Evolutionary conservation across 2,797 vertebrate genomes (phyloP), one percentile per base, ranked within the genome.

Genomic region (Parauchenoglanis punctatus): DNA sequence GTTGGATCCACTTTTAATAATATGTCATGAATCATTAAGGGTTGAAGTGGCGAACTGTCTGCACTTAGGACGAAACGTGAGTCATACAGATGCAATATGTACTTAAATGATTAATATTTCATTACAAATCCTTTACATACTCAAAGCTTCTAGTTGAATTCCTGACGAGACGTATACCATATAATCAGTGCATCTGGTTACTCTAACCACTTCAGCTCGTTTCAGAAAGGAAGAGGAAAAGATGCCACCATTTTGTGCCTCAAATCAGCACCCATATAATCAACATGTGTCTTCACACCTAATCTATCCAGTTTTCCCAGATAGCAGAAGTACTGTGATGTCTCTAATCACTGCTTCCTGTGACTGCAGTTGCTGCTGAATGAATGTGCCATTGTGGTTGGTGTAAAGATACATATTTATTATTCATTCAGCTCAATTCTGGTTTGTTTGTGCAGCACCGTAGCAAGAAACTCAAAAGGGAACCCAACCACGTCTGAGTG

Each of bases 1-100:
- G 54, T 77, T 77, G 75, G 28, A 59, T 59, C 28, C 4, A 56
- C n/a, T 35, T 78, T 78, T 78, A 78, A 56, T 58, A 40, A 40
- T 23, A 59, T 7, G 4, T 58, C 54, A 80, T 59, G 77, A 35
- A 59, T 59, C 31, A 31, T 3, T 6, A 58, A 80, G 77, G 23
- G 18, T 59, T 58, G 10, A 49, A 18, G 25, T n/a, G 20, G 80
- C 17, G 56, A 44, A 25, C 35, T 44, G 35, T 81, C 54, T 25
- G 77, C 56, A 58, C 8, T 18, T 3, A 23, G 12, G 25, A 11
- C 11, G 13, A n/a, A 28, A n/a, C 35, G 40, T 35, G 31, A 59
- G 54, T 59, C 77, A 23, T 40, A 6, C 77, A 25, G 35, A 35
- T 61, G 78, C 78, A 7, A 44, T 7, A 12, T 31, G 54, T 59